Conservation (phyloP, 2,113 vertebrate genomes). For the Psettodes erumei region DNA sequence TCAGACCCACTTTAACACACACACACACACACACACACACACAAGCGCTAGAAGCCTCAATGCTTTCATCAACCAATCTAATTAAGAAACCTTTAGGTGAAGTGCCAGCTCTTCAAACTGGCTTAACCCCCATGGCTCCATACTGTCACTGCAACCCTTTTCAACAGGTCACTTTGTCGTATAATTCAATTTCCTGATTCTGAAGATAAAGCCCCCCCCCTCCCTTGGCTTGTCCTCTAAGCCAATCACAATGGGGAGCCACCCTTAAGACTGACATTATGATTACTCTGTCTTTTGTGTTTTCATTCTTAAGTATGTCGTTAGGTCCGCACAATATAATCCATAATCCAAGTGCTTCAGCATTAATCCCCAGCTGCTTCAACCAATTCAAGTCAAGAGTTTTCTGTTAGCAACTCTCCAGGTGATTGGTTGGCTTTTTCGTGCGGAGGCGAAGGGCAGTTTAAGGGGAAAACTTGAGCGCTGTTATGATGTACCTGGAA, state of each 20-base stretch:
- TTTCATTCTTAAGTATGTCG: slow-evolving; percentile 51
- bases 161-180: slow-evolving; percentile 58
- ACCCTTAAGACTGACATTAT: slow-evolving; percentile 54
- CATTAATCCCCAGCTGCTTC: slow-evolving; percentile 46
- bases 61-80: slow-evolving; percentile 60
- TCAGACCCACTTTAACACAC: slow-evolving; percentile 12
- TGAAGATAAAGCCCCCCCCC: slow-evolving; percentile 56
- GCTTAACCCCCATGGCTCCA: slow-evolving; percentile 59
- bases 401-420: slow-evolving; percentile 31
- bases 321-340: slow-evolving; percentile 51
- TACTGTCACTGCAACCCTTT: slow-evolving; percentile 46
- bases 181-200: slow-evolving; percentile 68
- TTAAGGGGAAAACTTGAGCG: slow-evolving; percentile 21
- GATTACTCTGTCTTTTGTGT: slow-evolving; percentile 63
- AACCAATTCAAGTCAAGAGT: slow-evolving; percentile 14
- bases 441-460: slow-evolving; percentile 27
- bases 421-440: slow-evolving; percentile 41
- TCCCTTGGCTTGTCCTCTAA: slow-evolving; percentile 30
- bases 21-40: slow-evolving; percentile 11
- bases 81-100: slow-evolving; percentile 71
- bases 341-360: slow-evolving; percentile 60
- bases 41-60: background rate
- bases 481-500: background rate
- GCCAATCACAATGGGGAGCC: slow-evolving; percentile 45
- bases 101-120: slow-evolving; percentile 62